phyloP scores from a whole-genome alignment of 2,888 invertebrate genomes.

The Cotesia congregata region DNA sequence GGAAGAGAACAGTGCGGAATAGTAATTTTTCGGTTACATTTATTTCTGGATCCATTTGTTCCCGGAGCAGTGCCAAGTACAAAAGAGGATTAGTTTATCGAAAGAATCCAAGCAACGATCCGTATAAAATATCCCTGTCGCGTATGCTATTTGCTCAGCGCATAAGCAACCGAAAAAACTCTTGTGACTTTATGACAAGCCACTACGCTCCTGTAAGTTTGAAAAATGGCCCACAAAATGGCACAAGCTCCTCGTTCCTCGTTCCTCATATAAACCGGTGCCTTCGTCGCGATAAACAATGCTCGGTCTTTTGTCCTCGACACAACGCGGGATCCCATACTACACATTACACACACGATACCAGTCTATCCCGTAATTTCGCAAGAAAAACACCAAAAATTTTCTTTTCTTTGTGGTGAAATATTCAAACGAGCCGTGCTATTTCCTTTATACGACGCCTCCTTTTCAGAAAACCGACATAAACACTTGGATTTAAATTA shows the following conservation, averaged over 20 bases:
- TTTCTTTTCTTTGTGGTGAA: too few relatives aligned
- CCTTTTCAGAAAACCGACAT: too few relatives aligned
- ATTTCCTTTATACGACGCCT: too few relatives aligned
- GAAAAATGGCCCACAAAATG: constrained; percentile 56
- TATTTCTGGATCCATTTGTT: too few relatives aligned
- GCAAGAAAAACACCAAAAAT: too few relatives aligned
- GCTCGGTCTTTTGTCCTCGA: constrained; percentile 39
- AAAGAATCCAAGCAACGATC: constrained; percentile 37
- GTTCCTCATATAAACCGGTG: constrained; percentile 50
- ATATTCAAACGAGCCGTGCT: too few relatives aligned
- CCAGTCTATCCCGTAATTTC: background rate
- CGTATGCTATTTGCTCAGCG: constrained; percentile 50
- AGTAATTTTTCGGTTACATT: too few relatives aligned
- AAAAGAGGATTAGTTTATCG: constrained; percentile 33
- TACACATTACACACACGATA: constrained; percentile 11
- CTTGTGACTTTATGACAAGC: constrained; percentile 53
- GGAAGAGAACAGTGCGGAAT: too few relatives aligned
- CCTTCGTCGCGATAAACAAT: constrained; percentile 47
- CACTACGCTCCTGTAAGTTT: constrained; percentile 47
- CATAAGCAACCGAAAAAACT: constrained; percentile 51
- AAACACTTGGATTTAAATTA: too few relatives aligned
- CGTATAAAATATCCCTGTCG: constrained; percentile 53
- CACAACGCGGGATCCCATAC: background rate
- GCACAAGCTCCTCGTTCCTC: constrained; percentile 48
- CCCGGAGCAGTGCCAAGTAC: background rate